Evolutionary conservation across 2,797 vertebrate species (phyloP).

Genomic region (Tamandua tetradactyla): DNA sequence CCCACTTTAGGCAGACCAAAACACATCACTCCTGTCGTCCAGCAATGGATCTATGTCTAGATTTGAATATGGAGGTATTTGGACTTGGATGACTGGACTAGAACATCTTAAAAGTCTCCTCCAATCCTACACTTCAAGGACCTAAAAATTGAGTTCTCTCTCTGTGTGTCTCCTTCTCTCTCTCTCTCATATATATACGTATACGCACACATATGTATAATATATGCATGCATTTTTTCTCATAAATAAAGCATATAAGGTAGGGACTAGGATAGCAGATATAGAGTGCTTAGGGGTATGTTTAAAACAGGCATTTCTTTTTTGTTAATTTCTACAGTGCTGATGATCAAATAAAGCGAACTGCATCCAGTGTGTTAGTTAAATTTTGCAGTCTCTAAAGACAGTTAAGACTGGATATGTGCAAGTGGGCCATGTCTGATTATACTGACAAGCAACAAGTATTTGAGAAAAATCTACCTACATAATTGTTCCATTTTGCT

Average conservation of each 20-base stretch:
- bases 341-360: not conserved
- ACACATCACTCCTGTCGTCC: not conserved
- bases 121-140: slow-evolving; percentile 1
- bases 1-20: slow-evolving; percentile 33
- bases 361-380: not conserved
- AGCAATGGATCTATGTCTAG: slow-evolving; percentile 45
- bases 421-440: slow-evolving; percentile 36
- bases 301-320: slow-evolving; percentile 62
- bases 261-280: slow-evolving; percentile 45
- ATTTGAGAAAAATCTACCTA: slow-evolving; percentile 38
- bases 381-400: slow-evolving; percentile 63
- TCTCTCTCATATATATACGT: not conserved
- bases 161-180: too few species aligned
- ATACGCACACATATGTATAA: not conserved
- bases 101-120: slow-evolving; percentile 51
- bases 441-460: slow-evolving; percentile 42
- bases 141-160: slow-evolving; percentile 39
- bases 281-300: not conserved
- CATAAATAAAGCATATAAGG: slow-evolving; percentile 3
- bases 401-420: not conserved
- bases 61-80: slow-evolving; percentile 63
- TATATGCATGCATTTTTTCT: not conserved
- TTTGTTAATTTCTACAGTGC: slow-evolving; percentile 42
- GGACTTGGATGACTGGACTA: slow-evolving; percentile 41
- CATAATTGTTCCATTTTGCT: slow-evolving; percentile 62